Conservation (phyloP, 2,888 invertebrate species). For the Eupeodes luniger region DNA sequence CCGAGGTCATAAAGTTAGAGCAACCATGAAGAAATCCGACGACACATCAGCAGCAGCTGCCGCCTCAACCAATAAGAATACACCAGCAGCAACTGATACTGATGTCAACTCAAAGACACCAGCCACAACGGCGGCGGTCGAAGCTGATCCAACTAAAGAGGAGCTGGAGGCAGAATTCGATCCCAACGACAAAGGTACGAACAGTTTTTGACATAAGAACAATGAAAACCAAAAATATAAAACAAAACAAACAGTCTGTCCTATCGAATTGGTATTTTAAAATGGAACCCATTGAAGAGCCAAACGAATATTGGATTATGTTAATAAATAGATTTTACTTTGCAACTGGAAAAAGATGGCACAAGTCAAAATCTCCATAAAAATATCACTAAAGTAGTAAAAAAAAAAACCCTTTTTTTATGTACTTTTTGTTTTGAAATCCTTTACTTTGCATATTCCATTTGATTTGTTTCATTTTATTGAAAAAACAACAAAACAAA, state of each 20-base stretch:
- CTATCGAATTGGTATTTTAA: not conserved
- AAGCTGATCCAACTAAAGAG: constrained; percentile 87
- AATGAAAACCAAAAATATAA: not conserved
- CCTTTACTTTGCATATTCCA: too few species aligned
- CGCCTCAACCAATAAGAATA: constrained; percentile 71
- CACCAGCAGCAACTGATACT: constrained; percentile 45
- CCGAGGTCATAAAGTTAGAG: constrained; percentile 92
- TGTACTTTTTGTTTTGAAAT: too few species aligned
- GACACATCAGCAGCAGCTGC: constrained; percentile 82
- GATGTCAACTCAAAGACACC: constrained; percentile 65
- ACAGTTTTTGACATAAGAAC: constrained; percentile 9
- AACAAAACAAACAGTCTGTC: not conserved
- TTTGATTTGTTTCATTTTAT: too few species aligned
- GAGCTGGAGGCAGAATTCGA: constrained; percentile 92
- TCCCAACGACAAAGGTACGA: constrained; percentile 91
- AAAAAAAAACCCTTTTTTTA: too few species aligned
- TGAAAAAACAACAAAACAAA: too few species aligned
- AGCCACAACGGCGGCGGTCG: constrained; percentile 79
- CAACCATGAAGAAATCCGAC: constrained; percentile 89
- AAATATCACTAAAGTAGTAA: too few species aligned
- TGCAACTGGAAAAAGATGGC: too few species aligned
- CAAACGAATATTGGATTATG: constrained; percentile 48
- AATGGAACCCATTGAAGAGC: not conserved
- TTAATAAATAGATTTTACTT: constrained; percentile 4
- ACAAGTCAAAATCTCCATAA: too few species aligned